Conservation (phyloP, 2,888 invertebrate species). For the Amaurobius ferox region DNA sequence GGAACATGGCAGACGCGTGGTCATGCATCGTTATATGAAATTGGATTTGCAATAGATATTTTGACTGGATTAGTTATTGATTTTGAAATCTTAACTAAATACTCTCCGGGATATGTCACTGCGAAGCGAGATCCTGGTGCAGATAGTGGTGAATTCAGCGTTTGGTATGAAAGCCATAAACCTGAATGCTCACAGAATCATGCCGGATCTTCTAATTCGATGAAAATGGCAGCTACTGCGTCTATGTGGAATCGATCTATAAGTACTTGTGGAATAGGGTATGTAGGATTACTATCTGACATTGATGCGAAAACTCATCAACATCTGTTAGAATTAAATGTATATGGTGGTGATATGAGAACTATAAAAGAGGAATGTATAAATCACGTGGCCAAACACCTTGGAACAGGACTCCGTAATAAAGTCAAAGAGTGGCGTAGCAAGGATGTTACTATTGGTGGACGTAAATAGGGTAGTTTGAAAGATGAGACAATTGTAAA, state of each 20-base stretch:
- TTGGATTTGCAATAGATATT: neutral
- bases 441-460: slow-evolving; percentile 4
- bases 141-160: too few species aligned
- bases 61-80: neutral
- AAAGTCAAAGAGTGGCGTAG: neutral
- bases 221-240: neutral
- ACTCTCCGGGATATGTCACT: neutral
- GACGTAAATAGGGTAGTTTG: neutral
- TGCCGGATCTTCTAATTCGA: too few species aligned
- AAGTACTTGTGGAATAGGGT: too few species aligned
- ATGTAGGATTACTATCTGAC: too few species aligned
- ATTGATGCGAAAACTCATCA: slow-evolving; percentile 10
- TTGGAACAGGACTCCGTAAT: too few species aligned
- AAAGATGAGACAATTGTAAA: neutral
- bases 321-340: neutral
- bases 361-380: slow-evolving; percentile 25
- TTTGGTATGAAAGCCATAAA: too few species aligned
- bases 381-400: neutral
- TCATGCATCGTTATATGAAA: neutral
- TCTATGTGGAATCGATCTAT: too few species aligned
- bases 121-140: neutral
- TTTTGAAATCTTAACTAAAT: neutral
- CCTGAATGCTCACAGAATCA: too few species aligned
- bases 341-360: too few species aligned
- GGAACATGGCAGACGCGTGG: slow-evolving; percentile 2